Base-by-base conservation (phyloP, 2,888 invertebrate genomes). In the Callimorpha dominula region DNA sequence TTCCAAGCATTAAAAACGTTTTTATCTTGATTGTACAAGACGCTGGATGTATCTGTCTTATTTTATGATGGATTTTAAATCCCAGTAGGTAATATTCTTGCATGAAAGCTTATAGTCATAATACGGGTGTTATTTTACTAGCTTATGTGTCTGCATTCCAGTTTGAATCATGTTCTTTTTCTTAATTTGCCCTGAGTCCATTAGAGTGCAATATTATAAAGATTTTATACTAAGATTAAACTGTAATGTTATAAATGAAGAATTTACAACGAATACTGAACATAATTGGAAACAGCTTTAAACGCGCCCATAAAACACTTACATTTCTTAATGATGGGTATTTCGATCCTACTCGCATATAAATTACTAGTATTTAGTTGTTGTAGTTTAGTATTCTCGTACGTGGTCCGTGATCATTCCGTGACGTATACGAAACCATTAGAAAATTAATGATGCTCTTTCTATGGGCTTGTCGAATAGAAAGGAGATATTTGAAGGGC, bases 51-150 rank as follows among this genome's bases (percentile, higher is more conserved):
- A 81, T 74, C 80, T 75, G 70, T 70, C 76, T 79, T 82, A 82
- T 82, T 86, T 83, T 85, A 78, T 82, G 82, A 84, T 86, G 83
- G 78, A 82, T 76, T 85, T n/a, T 85, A 85, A 85, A 88, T 85
- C 87, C 85, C 85, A 81, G 83, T 84, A 81, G 81, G 77, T 84
- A 84, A 86, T 86, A 78, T 82, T 85, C 79, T 76, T 69, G 68
- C 74, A 72, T 60, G 70, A 75, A 77, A 64, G 40, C 57, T 72
- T 64, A 49, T 65, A 77, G 52, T 68, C 62, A 67, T 73, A 75
- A 63, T 75, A 64, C 14, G 70, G 68, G 73, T 74, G 65, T 73
- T 77, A 50, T 72, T 68, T 62, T 73, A 64, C 69, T 76, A 78
- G 71, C 79, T 76, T 50, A 73, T 71, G 77, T 78, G 74, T 78